phyloP scores from a whole-genome alignment of 2,113 vertebrate species.

The Camelus dromedarius region DNA sequence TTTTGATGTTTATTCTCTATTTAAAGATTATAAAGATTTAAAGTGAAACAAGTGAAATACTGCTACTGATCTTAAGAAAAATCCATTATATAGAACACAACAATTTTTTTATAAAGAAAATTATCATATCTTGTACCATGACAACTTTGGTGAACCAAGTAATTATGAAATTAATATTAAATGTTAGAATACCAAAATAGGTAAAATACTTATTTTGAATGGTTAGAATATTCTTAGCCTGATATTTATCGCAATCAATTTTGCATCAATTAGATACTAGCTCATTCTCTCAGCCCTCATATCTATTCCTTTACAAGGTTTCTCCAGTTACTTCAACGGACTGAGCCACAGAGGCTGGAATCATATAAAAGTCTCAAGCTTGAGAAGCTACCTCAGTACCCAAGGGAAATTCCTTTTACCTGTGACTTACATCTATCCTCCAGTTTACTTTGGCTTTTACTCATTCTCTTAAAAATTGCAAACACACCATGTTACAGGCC shows the following conservation, averaged over 20 bases:
- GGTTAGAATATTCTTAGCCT: conserved; percentile 13
- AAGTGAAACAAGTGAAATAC: conserved; percentile 42
- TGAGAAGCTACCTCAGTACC: neutral
- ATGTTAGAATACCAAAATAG: neutral
- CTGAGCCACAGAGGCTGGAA: neutral
- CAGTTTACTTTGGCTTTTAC: conserved; percentile 27
- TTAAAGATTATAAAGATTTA: conserved; percentile 48
- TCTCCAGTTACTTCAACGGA: neutral
- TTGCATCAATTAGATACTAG: neutral
- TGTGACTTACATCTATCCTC: neutral
- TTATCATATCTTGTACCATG: neutral
- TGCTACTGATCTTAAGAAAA: neutral
- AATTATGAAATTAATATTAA: conserved; percentile 32
- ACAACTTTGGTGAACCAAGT: conserved; percentile 11
- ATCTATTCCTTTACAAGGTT: neutral
- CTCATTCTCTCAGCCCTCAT: conserved; percentile 6
- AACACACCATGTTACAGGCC: neutral
- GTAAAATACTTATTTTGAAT: conserved; percentile 7
- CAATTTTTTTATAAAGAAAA: conserved; percentile 1
- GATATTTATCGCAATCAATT: neutral
- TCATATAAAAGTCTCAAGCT: neutral
- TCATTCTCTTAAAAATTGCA: conserved; percentile 26
- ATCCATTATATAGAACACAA: neutral
- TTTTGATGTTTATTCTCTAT: neutral
- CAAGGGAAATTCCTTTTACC: neutral